Evolutionary conservation across 2,797 vertebrate genomes (phyloP), one percentile per base, ranked within the genome.

Genomic region (Garrulus glandarius): DNA sequence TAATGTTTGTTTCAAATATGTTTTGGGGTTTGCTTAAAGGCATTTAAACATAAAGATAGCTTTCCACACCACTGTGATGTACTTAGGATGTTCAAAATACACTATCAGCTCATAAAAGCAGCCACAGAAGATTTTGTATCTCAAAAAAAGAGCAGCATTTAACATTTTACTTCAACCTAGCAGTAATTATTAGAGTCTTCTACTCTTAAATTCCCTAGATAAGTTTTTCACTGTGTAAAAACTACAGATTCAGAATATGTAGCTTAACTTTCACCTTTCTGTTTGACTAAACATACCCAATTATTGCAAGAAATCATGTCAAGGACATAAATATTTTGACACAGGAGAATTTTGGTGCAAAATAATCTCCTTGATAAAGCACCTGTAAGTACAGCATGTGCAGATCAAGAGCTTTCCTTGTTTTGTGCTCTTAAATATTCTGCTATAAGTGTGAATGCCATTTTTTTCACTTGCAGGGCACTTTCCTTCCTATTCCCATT

Each of bases 391-490:
- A 60, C 15, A 89, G 27, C 18, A 68, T 59, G 61, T 74, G 34
- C 41, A 90, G 34, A 67, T 67, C 29, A 60, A 76, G 36, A 79
- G 3, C 7, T 78, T 12, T 60, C 36, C 52, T 67, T 87, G 11
- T 50, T 83, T 83, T 87, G 36, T 61, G 26, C 27, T 46, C 36
- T 41, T 91, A 53, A 85, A 68, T 47, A 60, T 77, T 92, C 71
- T 55, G 9, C 8, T 83, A 44, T 26, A 70, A 81, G 63, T 17
- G 6, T 11, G 4, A 10, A 44, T 63, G 64, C 0, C 9, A 44
- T 1, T 70, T 75, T 84, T 89, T 89, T 56, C 68, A 47, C 60
- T 91, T 64, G 10, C 12, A 69, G 30, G 26, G 16, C 5, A 53
- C 63, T 91, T 68, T 85, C 21, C 10, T 76, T 68, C 26, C 10